These are phyloP conservation scores for Chloropsis hardwickii DNA, from an alignment of 2,113 vertebrate species.

Conservation along the genomic window DNA sequence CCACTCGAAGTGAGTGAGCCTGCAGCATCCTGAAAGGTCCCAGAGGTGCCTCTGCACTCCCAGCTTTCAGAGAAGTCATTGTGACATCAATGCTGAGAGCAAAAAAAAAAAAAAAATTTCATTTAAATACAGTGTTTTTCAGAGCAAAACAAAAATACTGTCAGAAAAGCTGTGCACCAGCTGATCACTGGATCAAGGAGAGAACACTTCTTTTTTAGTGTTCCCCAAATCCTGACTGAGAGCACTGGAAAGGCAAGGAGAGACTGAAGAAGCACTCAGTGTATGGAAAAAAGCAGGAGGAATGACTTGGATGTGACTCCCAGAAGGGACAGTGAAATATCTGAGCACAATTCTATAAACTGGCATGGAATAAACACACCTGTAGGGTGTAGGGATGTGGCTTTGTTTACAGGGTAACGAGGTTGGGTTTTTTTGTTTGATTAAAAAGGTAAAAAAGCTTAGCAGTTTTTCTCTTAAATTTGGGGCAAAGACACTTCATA, in stretches of 20 bases:
- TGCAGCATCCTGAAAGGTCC: neutral
- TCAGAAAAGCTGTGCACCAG: rapidly evolving
- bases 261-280: neutral
- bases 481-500: too few relatives aligned
- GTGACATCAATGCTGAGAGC: neutral
- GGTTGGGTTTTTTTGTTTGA: too few relatives aligned
- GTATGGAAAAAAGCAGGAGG: neutral
- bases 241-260: neutral
- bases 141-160: neutral
- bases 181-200: neutral
- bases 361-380: neutral
- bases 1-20: neutral
- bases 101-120: neutral
- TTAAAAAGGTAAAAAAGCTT: too few relatives aligned
- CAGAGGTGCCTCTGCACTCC: neutral
- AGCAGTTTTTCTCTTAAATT: too few relatives aligned
- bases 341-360: rapidly evolving
- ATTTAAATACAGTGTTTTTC: neutral
- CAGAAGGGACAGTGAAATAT: neutral
- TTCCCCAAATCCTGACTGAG: neutral
- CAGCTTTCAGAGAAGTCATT: neutral
- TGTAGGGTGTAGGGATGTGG: neutral
- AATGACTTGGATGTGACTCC: neutral
- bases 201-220: neutral
- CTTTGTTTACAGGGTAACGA: too few relatives aligned